Evolutionary conservation across 1,140 invertebrate species (phyloP).

Genomic region (Lamellibrachia luymesi): DNA sequence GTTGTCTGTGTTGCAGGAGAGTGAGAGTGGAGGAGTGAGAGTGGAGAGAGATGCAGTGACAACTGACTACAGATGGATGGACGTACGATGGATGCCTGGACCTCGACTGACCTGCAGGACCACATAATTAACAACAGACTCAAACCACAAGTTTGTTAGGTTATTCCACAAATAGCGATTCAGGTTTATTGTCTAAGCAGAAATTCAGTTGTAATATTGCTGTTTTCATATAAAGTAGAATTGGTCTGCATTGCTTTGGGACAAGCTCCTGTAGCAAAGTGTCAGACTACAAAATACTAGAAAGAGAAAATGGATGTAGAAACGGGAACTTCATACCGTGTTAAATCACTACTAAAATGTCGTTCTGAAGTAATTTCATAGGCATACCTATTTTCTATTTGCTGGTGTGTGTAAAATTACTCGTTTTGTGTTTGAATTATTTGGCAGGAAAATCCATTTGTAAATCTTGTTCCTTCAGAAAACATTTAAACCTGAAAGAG

Average conservation of each 20-base stretch:
- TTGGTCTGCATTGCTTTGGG: not conserved
- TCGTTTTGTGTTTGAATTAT: not conserved
- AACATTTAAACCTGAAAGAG: not conserved
- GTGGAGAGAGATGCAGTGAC: not conserved
- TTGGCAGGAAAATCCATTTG: not conserved
- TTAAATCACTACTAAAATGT: not conserved
- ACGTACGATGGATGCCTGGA: not conserved
- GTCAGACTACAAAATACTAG: not conserved
- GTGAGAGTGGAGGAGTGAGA: not conserved
- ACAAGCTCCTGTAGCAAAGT: not conserved
- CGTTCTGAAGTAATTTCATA: not conserved
- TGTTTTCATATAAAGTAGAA: not conserved
- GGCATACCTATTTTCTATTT: not conserved
- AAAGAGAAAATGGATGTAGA: not conserved
- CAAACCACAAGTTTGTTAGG: not conserved
- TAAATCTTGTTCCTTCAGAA: not conserved
- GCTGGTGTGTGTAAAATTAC: not conserved
- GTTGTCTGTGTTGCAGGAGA: not conserved
- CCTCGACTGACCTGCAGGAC: not conserved
- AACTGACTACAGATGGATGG: not conserved
- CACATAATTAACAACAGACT: not conserved
- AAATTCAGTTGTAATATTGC: not conserved
- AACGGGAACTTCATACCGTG: not conserved
- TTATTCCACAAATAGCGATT: not conserved
- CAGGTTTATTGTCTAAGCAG: not conserved